Conservation (phyloP, 1,140 invertebrate genomes). For the Drosophila auraria region DNA sequence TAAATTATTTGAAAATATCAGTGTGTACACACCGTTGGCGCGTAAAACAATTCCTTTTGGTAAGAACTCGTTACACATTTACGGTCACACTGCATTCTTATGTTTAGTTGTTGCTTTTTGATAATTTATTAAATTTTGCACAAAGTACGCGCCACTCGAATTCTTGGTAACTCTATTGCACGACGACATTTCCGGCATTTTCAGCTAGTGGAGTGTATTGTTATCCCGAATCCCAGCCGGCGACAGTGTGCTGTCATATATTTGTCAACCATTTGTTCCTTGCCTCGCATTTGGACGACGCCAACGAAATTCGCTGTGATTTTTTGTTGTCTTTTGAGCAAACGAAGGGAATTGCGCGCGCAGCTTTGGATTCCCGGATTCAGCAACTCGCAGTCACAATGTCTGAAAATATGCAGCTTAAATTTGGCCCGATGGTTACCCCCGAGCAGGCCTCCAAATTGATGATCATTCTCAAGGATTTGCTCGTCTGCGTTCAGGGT, state of each 20-base stretch:
- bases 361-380: background rate
- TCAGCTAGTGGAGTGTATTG: background rate
- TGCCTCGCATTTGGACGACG: conserved; percentile 17
- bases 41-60: background rate
- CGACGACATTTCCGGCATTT: background rate
- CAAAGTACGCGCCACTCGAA: conserved; percentile 26
- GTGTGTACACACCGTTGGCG: too few species aligned
- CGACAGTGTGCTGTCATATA: background rate
- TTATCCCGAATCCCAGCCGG: background rate
- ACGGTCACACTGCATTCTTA: conserved; percentile 11
- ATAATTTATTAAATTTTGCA: conserved; percentile 29
- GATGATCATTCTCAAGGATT: background rate
- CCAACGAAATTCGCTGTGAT: background rate
- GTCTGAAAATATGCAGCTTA: background rate
- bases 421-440: too few species aligned
- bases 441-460: background rate
- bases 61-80: background rate
- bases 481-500: conserved; percentile 21
- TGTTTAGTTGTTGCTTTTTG: conserved; percentile 24
- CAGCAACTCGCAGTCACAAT: background rate
- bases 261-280: conserved; percentile 24
- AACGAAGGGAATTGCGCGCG: conserved; percentile 7
- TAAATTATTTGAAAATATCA: too few species aligned
- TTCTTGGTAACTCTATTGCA: background rate
- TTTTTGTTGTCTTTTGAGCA: too few species aligned